Conservation (phyloP, 2,113 vertebrate genomes). For the Orthonyx spaldingii region DNA sequence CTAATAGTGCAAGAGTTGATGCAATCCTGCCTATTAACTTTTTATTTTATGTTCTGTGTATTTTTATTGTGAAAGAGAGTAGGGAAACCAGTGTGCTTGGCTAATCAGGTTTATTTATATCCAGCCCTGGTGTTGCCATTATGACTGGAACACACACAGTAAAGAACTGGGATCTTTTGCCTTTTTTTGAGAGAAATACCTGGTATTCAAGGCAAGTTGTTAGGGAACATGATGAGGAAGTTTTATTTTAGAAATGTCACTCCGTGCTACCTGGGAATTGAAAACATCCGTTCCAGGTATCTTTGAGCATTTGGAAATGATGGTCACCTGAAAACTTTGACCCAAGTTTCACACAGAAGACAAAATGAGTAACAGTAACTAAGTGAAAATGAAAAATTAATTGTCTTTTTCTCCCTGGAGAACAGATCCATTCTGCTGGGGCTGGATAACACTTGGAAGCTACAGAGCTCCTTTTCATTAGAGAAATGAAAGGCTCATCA, state of each 20-base stretch:
- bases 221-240: background rate
- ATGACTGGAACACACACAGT: background rate
- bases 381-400: background rate
- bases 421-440: background rate
- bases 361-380: background rate
- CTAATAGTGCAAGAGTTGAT: background rate
- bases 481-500: slow-evolving; percentile 47
- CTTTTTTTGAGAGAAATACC: background rate
- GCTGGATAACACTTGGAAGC: slow-evolving; percentile 12
- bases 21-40: background rate
- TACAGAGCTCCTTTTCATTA: slow-evolving; percentile 53
- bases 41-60: background rate
- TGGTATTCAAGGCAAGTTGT: background rate
- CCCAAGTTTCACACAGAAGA: background rate
- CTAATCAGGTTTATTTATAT: background rate
- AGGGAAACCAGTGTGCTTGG: background rate
- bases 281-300: background rate
- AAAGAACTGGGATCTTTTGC: background rate
- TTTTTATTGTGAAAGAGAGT: background rate
- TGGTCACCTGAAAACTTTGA: background rate
- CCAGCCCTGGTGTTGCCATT: background rate
- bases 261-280: background rate
- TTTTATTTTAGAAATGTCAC: background rate
- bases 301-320: background rate
- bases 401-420: slow-evolving; percentile 26